phyloP scores from a whole-genome alignment of 2,113 vertebrate species.

The Gambusia holbrooki region DNA sequence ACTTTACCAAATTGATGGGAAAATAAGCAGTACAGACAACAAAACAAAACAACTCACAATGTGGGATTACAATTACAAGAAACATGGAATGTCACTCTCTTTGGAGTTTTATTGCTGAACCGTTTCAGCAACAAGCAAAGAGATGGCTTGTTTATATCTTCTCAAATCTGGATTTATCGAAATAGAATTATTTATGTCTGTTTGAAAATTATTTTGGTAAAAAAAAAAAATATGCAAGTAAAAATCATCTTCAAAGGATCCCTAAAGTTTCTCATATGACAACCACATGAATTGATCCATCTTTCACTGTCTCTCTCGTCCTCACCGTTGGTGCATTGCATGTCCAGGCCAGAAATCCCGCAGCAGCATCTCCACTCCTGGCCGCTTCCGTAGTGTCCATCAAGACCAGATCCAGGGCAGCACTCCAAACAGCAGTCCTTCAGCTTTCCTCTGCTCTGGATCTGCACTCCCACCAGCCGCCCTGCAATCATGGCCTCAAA shows the following conservation, averaged over 20 bases:
- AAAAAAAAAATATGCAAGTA: background rate
- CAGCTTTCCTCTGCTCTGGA: conserved; percentile 84
- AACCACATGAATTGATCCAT: background rate
- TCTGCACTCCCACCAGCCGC: conserved; percentile 85
- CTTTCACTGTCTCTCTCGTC: background rate
- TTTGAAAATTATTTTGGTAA: background rate
- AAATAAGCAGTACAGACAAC: background rate
- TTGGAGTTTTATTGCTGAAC: too few relatives aligned
- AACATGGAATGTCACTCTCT: too few relatives aligned
- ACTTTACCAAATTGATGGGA: background rate
- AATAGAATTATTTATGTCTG: background rate
- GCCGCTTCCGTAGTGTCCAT: conserved; percentile 77
- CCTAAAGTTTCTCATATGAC: background rate
- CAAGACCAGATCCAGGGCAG: conserved; percentile 71
- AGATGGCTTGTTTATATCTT: background rate
- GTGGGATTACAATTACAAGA: too few relatives aligned
- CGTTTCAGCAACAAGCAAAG: too few relatives aligned
- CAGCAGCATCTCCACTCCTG: conserved; percentile 82
- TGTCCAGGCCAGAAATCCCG: conserved; percentile 73
- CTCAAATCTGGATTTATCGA: background rate
- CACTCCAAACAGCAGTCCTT: conserved; percentile 88
- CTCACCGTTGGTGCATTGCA: conserved; percentile 86
- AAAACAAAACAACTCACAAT: too few relatives aligned
- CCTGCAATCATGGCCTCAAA: conserved; percentile 88
- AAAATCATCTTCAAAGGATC: background rate